Percentiles rank a stretch among this genome's conserved stretches.
These are phyloP conservation scores for Hiodon tergisus DNA, from an alignment of 2,113 vertebrate species.

Conservation along the genomic window DNA sequence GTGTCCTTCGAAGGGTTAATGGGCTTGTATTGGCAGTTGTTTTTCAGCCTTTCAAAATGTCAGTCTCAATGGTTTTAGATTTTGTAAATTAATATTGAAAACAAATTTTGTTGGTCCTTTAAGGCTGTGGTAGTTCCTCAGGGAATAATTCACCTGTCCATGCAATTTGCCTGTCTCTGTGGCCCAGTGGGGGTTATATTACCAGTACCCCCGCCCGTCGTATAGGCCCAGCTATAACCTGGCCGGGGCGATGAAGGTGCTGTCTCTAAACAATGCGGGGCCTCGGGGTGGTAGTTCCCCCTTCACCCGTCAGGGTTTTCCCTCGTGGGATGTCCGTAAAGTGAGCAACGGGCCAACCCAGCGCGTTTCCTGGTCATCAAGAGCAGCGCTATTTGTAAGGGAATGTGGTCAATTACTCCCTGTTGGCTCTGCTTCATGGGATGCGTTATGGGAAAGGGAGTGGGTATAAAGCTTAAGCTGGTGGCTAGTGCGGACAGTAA, in stretches of 20 bases:
- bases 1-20: slow-evolving; percentile 66
- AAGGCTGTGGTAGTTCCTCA: not conserved
- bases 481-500: not conserved
- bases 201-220: not conserved
- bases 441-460: not conserved
- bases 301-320: not conserved
- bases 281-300: not conserved
- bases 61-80: too few species aligned
- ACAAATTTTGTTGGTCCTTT: not conserved
- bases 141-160: slow-evolving; percentile 26
- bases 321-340: not conserved
- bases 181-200: slow-evolving; percentile 1
- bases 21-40: slow-evolving; percentile 35
- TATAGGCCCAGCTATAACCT: not conserved
- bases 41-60: not conserved
- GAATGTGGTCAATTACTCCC: slow-evolving; percentile 4
- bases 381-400: not conserved
- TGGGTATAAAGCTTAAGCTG: not conserved
- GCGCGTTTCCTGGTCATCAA: not conserved
- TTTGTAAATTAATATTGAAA: too few species aligned
- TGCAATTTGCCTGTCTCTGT: slow-evolving; percentile 11
- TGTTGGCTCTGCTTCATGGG: slow-evolving; percentile 3
- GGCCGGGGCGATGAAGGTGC: slow-evolving; percentile 13
- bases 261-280: not conserved
- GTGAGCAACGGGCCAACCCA: not conserved